Conservation (phyloP, 2,888 invertebrate genomes). For the Drosophila siamana region DNA sequence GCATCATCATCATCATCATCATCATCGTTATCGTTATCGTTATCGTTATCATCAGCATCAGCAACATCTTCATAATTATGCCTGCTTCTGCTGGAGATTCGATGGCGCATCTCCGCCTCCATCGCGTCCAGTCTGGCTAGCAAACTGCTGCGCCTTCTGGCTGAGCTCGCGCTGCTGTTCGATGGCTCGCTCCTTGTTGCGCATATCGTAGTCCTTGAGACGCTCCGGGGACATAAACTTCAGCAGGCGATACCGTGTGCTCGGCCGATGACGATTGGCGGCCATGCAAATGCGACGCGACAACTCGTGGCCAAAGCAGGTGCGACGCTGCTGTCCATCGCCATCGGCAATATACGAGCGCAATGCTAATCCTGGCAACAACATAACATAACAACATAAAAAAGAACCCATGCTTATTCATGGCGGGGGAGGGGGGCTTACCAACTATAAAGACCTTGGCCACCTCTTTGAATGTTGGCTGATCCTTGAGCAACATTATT, state of each 20-base stretch:
- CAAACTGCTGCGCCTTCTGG: constrained; percentile 13
- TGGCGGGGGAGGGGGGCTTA: constrained; percentile 11
- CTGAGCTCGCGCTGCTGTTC: constrained; percentile 22
- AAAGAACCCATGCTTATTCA: too few species aligned
- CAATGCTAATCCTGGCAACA: constrained; percentile 44
- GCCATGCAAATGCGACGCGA: constrained; percentile 37
- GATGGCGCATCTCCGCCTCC: constrained; percentile 4
- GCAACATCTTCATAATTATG: background rate
- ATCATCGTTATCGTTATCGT: background rate
- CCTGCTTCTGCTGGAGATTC: constrained; percentile 10
- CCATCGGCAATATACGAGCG: constrained; percentile 49
- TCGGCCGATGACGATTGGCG: constrained; percentile 15
- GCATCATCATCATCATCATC: background rate
- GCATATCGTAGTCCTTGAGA: constrained; percentile 39
- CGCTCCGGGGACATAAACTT: constrained; percentile 38
- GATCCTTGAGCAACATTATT: constrained; percentile 48
- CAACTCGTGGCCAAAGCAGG: constrained; percentile 54
- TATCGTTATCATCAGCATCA: background rate
- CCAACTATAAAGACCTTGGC: constrained; percentile 54
- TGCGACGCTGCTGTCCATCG: constrained; percentile 33
- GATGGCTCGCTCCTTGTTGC: constrained; percentile 7
- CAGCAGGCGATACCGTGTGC: background rate
- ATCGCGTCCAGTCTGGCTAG: background rate
- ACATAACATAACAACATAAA: background rate
- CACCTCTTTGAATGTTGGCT: constrained; percentile 48